These are phyloP conservation scores for Sycophila texana DNA, from an alignment of 2,888 invertebrate genomes.

Conservation along the genomic window DNA sequence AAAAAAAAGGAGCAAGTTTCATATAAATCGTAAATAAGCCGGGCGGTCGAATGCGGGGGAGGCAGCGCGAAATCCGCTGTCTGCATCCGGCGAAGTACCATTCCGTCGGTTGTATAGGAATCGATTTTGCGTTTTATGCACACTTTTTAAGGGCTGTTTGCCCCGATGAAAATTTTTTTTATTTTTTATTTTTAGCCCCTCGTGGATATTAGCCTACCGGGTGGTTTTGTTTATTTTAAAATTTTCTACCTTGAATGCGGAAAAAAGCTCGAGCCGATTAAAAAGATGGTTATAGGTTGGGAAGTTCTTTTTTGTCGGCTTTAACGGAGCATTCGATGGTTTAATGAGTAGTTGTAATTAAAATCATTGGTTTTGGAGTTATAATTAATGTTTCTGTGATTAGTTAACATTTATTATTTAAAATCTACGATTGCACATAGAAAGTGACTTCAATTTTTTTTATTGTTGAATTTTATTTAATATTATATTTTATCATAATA, in stretches of 20 bases:
- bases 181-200: not conserved
- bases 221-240: constrained; percentile 8
- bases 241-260: not conserved
- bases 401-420: too few species aligned
- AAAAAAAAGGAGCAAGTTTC: constrained; percentile 13
- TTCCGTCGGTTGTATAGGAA: not conserved
- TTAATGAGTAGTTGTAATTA: too few species aligned
- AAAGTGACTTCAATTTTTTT: too few species aligned
- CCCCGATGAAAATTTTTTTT: constrained; percentile 11
- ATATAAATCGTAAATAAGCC: constrained; percentile 13
- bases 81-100: constrained; percentile 17
- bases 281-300: not conserved
- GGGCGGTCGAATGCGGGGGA: constrained; percentile 7
- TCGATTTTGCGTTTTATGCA: constrained; percentile 31
- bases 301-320: not conserved
- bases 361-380: too few species aligned
- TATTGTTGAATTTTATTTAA: too few species aligned
- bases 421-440: too few species aligned
- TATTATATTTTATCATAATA: too few species aligned
- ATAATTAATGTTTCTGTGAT: too few species aligned
- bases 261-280: not conserved
- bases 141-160: constrained; percentile 24
- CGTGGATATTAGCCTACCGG: too few species aligned
- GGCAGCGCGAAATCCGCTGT: constrained; percentile 17
- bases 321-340: too few species aligned